Percentiles rank a stretch among this genome's conserved stretches.
Evolutionary conservation across 2,888 invertebrate species (phyloP).

Genomic region (Calameuta idolon): DNA sequence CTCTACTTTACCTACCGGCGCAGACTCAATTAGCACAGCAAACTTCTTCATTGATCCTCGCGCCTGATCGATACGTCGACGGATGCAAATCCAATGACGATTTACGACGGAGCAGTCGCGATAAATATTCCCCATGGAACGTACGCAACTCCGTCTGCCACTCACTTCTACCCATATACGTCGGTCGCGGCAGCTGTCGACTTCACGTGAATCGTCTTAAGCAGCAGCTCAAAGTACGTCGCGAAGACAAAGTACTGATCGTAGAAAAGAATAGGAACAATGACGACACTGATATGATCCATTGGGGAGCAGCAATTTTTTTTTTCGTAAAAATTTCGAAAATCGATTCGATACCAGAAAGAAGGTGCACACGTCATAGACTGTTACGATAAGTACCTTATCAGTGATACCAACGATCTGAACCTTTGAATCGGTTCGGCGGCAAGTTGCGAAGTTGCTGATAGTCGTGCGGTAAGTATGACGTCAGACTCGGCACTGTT

Average conservation of each 20-base stretch:
- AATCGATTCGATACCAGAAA: background rate
- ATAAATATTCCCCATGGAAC: background rate
- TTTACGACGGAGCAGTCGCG: background rate
- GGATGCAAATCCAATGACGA: background rate
- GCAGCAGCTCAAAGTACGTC: background rate
- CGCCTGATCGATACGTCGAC: background rate
- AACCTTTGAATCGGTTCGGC: background rate
- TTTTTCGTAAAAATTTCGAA: background rate
- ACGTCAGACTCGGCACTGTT: background rate
- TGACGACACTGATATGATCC: background rate
- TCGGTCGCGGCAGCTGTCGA: background rate
- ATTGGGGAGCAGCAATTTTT: background rate
- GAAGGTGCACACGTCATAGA: background rate
- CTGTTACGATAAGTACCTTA: background rate
- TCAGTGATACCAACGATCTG: background rate
- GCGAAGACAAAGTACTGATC: background rate
- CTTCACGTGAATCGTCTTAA: background rate
- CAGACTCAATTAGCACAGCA: background rate
- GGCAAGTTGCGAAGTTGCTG: background rate
- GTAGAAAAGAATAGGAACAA: background rate
- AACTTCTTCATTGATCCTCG: background rate
- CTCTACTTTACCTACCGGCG: background rate
- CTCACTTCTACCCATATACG: background rate
- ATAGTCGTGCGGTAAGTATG: background rate
- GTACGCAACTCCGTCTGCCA: background rate